Conservation (phyloP, 2,797 vertebrate genomes). For the Tokudaia tokunoshimensis region DNA sequence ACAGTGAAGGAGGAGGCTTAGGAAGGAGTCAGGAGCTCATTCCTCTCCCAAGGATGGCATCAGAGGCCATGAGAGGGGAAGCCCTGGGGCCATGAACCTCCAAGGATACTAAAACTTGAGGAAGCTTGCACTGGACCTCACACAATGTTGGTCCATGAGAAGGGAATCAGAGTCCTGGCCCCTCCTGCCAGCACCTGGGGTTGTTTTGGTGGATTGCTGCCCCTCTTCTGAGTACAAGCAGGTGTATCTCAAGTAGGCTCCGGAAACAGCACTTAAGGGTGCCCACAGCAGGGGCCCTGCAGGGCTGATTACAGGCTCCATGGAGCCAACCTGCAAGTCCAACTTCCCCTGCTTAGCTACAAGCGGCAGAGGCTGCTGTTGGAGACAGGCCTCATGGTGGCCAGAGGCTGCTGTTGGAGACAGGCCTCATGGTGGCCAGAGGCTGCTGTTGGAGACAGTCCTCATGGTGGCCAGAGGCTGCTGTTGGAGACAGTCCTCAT, state of each 20-base stretch:
- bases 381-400: no score
- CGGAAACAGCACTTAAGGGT: constrained; percentile 80
- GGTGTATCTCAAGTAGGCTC: constrained; percentile 87
- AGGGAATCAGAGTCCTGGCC: background rate
- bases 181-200: background rate
- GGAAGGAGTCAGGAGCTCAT: constrained; percentile 26
- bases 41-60: background rate
- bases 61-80: background rate
- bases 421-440: no score
- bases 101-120: background rate
- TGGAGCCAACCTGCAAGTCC: constrained; percentile 75
- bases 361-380: background rate
- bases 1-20: constrained; percentile 48
- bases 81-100: background rate
- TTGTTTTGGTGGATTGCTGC: constrained; percentile 71
- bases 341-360: constrained; percentile 59
- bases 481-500: no score
- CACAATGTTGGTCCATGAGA: background rate
- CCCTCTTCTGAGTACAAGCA: constrained; percentile 74
- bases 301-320: constrained; percentile 83
- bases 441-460: no score
- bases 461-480: no score
- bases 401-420: no score
- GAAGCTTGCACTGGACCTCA: background rate
- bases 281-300: constrained; percentile 74